These are phyloP conservation scores for Choloepus didactylus DNA, from an alignment of 2,797 vertebrate genomes.

Conservation along the genomic window DNA sequence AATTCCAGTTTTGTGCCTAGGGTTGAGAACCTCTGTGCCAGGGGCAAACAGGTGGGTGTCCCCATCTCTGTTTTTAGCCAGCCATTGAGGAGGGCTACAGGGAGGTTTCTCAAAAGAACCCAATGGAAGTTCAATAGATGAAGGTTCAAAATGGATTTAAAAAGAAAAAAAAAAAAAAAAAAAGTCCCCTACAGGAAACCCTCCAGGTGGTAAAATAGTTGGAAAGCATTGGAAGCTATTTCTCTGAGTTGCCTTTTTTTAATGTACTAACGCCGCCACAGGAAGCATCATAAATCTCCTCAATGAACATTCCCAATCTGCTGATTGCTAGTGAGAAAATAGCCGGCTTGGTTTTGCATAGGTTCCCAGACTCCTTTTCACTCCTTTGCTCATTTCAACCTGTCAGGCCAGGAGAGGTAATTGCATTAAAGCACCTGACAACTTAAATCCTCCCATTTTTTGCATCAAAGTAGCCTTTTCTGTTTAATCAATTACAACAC, in stretches of 20 bases:
- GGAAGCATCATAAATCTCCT: neutral
- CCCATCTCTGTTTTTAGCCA: neutral
- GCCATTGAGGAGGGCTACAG: too few relatives aligned
- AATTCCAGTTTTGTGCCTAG: neutral
- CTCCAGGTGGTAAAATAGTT: slow-evolving; percentile 2
- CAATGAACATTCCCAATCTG: neutral
- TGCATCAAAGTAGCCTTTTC: slow-evolving; percentile 27
- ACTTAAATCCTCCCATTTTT: neutral
- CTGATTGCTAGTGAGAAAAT: neutral
- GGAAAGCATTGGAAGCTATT: neutral
- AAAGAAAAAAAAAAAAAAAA: too few relatives aligned
- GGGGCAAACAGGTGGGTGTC: neutral
- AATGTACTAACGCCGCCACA: neutral
- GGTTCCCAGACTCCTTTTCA: neutral
- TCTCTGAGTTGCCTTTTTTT: neutral
- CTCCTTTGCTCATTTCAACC: neutral
- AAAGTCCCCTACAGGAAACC: neutral
- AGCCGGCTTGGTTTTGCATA: neutral
- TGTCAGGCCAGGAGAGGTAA: neutral
- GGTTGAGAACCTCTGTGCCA: neutral
- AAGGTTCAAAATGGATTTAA: neutral
- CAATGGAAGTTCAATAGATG: neutral
- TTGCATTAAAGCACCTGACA: neutral
- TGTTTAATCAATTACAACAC: neutral
- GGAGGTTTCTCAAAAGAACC: neutral